phyloP scores from a whole-genome alignment of 2,113 vertebrate genomes.

The Pogonocichla stellata region DNA sequence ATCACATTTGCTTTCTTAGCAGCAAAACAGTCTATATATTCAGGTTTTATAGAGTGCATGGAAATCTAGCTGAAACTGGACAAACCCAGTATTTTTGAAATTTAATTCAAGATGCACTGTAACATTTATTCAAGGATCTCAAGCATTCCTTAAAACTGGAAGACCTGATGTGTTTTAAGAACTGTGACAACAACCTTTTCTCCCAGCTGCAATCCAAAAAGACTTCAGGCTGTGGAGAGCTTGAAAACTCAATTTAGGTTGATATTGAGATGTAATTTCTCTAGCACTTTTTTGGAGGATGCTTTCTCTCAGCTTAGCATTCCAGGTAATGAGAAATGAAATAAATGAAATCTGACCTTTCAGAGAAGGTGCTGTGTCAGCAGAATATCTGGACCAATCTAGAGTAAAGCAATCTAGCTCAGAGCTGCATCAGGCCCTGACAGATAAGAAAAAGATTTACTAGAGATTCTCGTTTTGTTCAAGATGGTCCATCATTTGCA shows the following conservation, averaged over 20 bases:
- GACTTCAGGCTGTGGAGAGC: background rate
- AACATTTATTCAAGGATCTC: background rate
- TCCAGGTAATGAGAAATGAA: background rate
- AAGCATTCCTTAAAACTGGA: background rate
- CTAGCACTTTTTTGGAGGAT: background rate
- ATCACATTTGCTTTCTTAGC: background rate
- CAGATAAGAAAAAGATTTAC: background rate
- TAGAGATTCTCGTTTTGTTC: background rate
- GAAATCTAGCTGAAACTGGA: background rate
- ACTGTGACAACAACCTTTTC: background rate
- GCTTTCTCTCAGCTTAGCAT: background rate
- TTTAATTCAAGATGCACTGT: background rate
- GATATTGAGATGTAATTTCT: background rate
- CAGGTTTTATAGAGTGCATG: background rate
- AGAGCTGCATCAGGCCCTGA: background rate
- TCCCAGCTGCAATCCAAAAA: background rate
- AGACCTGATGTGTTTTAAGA: background rate
- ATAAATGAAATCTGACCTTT: background rate
- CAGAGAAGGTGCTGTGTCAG: background rate
- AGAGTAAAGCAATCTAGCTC: background rate
- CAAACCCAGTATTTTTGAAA: background rate
- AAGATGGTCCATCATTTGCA: background rate
- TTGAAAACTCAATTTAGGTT: background rate
- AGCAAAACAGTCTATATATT: background rate
- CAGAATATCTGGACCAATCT: background rate